A percentile compares a stretch with the other conserved stretches of the same genome.
phyloP scores from a whole-genome alignment of 1,140 invertebrate species.

The Cherax quadricarinatus region DNA sequence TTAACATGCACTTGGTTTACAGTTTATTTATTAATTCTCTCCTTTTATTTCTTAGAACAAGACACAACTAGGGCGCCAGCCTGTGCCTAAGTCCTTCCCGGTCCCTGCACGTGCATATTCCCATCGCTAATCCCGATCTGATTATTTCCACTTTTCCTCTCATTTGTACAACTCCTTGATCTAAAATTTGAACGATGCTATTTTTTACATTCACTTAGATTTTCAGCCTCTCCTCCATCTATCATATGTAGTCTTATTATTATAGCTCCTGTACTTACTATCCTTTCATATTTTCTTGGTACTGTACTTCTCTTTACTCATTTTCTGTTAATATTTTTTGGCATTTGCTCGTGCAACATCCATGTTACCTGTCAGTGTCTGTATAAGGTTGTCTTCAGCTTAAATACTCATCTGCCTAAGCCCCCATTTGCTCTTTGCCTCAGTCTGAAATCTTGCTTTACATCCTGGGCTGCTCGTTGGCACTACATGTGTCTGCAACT shows the following conservation, averaged over 20 bases:
- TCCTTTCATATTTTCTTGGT: too few species aligned
- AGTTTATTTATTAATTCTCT: not conserved
- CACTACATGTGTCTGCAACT: too few species aligned
- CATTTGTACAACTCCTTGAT: too few species aligned
- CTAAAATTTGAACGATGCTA: too few species aligned
- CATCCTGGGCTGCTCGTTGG: too few species aligned
- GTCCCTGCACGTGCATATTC: not conserved
- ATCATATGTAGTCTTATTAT: not conserved
- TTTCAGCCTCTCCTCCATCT: not conserved
- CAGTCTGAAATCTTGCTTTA: too few species aligned
- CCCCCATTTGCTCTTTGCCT: too few species aligned
- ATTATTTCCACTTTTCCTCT: not conserved
- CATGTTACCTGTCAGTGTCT: not conserved
- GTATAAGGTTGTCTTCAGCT: not conserved
- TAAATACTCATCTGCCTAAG: not conserved
- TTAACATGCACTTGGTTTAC: constrained; percentile 35
- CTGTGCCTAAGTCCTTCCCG: constrained; percentile 1
- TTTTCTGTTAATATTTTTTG: too few species aligned
- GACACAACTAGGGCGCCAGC: constrained; percentile 15
- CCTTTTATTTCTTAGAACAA: constrained; percentile 7
- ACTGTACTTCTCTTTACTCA: too few species aligned
- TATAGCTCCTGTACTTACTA: too few species aligned
- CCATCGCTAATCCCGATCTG: not conserved
- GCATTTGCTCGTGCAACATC: too few species aligned
- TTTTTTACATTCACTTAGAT: too few species aligned